Base-by-base conservation (phyloP, 2,797 vertebrate genomes). In the Momotus momota region DNA sequence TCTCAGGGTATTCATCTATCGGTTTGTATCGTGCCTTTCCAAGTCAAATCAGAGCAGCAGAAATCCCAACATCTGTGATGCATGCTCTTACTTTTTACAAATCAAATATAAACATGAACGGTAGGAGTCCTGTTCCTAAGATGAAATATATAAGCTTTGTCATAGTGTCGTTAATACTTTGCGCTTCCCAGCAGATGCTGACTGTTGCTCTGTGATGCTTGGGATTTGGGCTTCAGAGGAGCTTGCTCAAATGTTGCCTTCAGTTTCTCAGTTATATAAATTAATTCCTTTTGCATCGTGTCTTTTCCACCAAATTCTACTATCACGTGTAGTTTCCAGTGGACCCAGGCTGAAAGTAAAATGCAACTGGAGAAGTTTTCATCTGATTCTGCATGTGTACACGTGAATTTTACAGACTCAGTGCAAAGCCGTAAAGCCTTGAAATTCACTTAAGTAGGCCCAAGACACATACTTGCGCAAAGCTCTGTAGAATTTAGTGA, bases 11-110 rank as follows among this genome's bases (percentile, higher is more conserved):
- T 88, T 96, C 73, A 67, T 93, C 92, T 88, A 81, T 83, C 91
- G 85, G 87, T 88, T 96, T 94, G 91, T 72, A 67, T 55, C 1
- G 0, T 79, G 78, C 45, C 60, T 92, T 86, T 95, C 85, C 65
- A 78, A 94, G 85, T 71, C 90, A 92, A 69, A 95, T 70, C 70
- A 78, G 81, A 96, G 79, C 82, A 86, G 93, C 72, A 92, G 82
- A 90, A 89, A 81, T 90, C 35, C 52, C 66, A 90, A 69, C 72
- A 92, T 93, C 89, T 95, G 94, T 86, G 85, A 33, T 79, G 38
- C 2, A 0, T 54, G 72, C 66, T 90, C 73, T 73, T 87, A 43
- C 71, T 86, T 93, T 92, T 91, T 46, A 62, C 78, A 84, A 95
- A 85, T 86, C 65, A 73, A 77, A 82, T 86, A 58, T 14, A 92